Conservation (phyloP, 2,888 invertebrate species). For the Caradrina clavipalpis region DNA sequence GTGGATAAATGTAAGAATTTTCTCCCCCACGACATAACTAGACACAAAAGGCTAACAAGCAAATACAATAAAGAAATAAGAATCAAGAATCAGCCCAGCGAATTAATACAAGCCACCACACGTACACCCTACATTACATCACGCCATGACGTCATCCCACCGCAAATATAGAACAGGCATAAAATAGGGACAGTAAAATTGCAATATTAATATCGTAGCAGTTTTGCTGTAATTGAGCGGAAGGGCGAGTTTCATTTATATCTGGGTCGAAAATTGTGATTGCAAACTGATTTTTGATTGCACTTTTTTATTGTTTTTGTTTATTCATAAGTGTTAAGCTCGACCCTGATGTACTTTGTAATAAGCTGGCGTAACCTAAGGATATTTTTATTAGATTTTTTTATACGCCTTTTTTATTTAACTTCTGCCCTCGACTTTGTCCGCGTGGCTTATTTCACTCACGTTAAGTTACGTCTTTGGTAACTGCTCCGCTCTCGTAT, state of each 20-base stretch:
- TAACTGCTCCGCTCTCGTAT: too few species aligned
- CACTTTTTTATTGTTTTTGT: background rate
- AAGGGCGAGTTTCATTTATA: conserved; percentile 29
- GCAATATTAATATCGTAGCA: conserved; percentile 56
- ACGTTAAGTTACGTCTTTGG: too few species aligned
- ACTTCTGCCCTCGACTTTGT: too few species aligned
- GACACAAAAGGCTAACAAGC: conserved; percentile 21
- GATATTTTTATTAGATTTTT: conserved; percentile 13
- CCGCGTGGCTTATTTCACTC: too few species aligned
- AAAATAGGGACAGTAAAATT: conserved; percentile 62
- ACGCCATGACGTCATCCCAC: conserved; percentile 57
- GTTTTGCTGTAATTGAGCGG: conserved; percentile 43
- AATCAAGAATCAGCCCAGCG: conserved; percentile 30
- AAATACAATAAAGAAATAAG: conserved; percentile 34
- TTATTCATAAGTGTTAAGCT: background rate
- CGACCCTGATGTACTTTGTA: background rate
- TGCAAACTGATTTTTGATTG: conserved; percentile 22
- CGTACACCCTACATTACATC: conserved; percentile 56
- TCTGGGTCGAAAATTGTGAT: conserved; percentile 20
- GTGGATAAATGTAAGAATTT: conserved; percentile 3
- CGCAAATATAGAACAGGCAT: conserved; percentile 54
- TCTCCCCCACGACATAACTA: background rate
- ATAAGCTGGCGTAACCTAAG: too few species aligned
- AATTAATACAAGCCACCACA: conserved; percentile 36
- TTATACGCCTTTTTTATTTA: background rate